Conservation (phyloP, 2,113 vertebrate genomes). For the Charadrius vociferus region DNA sequence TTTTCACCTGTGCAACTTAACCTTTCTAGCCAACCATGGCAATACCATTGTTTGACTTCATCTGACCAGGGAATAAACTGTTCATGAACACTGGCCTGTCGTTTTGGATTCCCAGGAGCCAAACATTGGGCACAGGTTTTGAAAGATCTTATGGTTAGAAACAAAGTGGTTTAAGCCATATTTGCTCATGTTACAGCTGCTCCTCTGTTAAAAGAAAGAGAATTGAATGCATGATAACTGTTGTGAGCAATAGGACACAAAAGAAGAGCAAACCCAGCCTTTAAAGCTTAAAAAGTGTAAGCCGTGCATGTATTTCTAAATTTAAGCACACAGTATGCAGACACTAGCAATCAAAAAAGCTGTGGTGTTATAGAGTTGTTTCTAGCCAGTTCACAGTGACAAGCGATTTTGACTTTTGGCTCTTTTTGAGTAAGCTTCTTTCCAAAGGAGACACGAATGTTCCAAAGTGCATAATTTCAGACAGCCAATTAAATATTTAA, state of each 20-base stretch:
- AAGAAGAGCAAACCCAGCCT: not conserved
- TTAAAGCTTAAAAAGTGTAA: not conserved
- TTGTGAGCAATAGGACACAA: not conserved
- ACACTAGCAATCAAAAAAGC: not conserved
- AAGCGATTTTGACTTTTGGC: not conserved
- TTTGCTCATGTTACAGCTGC: not conserved
- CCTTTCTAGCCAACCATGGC: not conserved
- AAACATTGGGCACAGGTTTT: not conserved
- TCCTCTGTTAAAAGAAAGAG: not conserved
- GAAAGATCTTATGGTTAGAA: not conserved
- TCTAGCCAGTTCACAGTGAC: not conserved
- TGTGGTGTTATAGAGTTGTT: not conserved
- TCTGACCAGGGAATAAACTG: not conserved
- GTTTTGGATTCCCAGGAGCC: not conserved
- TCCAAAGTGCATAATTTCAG: not conserved
- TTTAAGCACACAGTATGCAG: not conserved
- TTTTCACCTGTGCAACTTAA: not conserved
- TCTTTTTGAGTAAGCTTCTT: not conserved
- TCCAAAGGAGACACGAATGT: not conserved
- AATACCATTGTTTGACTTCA: not conserved
- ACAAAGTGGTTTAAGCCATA: not conserved
- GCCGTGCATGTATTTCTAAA: not conserved
- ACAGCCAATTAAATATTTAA: not conserved
- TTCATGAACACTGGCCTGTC: not conserved
- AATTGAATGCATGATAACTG: not conserved